Base-by-base conservation (phyloP, 2,113 vertebrate genomes). In the Thalassarche chlororhynchos region DNA sequence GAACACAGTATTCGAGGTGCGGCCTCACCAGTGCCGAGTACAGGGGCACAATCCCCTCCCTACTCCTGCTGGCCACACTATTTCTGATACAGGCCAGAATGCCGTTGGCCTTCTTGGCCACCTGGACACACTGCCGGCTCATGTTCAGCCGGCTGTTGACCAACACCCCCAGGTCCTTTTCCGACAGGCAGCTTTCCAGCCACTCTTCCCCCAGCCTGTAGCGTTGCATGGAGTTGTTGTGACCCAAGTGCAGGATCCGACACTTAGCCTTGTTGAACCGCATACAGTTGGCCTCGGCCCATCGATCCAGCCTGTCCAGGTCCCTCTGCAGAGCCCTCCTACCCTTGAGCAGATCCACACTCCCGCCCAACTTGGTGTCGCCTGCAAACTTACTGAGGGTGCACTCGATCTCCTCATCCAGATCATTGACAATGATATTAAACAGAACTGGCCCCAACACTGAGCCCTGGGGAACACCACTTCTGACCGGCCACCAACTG, bases 81-180 rank as follows among this genome's bases (percentile, higher is more conserved):
- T 36, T 69, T 3, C 17, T 28, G 32, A 49, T 36, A 25, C 32
- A 69, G 3, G 44, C 66, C 15, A 47, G 40, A 21, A 47, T 69
- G 32, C 32, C 2, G 1, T n/a, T 69, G 66, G 44, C 23, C 32
- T 5, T 7, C 44, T 69, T 47, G 66, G 66, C 16, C 11, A 18
- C 44, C 38, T 55, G 29, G 12, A 13, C 24, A 44, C 17, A 15
- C 40, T 42, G 52, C 54, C 7, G 13, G 38, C 38, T 77, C 74
- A 36, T 17, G 4, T 34, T 42, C 51, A 74, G 71, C 16, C 4
- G 0, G 21, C 17, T 15, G 12, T 24, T 0, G 0, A 57, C 17
- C 38, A 75, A 2, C 17, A 46, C 8, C 32, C 26, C 34, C 18
- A 36, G 42, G 19, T 36, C 34, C 34, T 58, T 46, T 20, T 54